These are phyloP conservation scores for Falco punctatus DNA, from an alignment of 2,113 vertebrate species.

Conservation along the genomic window DNA sequence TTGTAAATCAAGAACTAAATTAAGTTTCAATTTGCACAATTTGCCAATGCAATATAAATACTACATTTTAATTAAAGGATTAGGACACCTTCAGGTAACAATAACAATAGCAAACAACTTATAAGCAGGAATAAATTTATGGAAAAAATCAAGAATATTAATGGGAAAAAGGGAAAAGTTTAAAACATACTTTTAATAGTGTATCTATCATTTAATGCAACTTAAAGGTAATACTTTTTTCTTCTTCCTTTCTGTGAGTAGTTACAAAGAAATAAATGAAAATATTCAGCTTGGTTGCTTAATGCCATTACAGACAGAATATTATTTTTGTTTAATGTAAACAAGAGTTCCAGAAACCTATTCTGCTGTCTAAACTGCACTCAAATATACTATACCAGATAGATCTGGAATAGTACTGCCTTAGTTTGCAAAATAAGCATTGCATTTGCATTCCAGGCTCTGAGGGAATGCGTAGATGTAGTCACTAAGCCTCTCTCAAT, in stretches of 20 bases:
- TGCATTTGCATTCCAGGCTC: not conserved
- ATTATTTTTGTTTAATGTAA: not conserved
- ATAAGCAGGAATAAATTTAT: not conserved
- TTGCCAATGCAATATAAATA: not conserved
- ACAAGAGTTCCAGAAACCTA: not conserved
- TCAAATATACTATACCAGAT: not conserved
- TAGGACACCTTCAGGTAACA: conserved; percentile 26
- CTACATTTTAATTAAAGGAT: conserved; percentile 28
- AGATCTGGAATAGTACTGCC: not conserved
- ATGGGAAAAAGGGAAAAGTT: not conserved
- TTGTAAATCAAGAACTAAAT: not conserved
- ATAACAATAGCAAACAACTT: not conserved
- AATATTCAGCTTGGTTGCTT: not conserved
- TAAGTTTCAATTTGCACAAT: not conserved
- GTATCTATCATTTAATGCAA: not conserved
- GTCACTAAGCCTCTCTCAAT: not conserved
- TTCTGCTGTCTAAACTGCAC: not conserved
- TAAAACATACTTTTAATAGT: not conserved
- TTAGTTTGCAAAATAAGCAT: not conserved
- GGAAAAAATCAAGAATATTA: not conserved
- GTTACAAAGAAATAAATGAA: not conserved
- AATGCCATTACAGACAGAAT: not conserved
- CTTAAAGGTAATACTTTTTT: not conserved
- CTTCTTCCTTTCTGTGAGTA: not conserved
- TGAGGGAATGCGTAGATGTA: not conserved